Evolutionary conservation across 2,113 vertebrate genomes (phyloP), one percentile per base, ranked within the genome.

Genomic region (Etheostoma spectabile): DNA sequence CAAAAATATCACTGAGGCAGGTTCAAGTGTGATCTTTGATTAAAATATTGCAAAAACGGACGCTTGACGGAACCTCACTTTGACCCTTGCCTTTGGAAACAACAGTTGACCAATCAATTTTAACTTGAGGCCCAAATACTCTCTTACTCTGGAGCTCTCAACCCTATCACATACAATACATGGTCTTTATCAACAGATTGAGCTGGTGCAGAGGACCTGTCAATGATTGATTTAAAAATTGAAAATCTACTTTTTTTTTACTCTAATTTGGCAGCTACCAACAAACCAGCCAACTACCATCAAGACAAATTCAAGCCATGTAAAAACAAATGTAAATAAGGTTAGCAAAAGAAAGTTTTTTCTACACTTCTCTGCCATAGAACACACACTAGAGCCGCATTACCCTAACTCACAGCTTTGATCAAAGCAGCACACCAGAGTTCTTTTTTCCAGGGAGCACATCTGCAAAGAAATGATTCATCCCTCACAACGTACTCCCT

Each of bases 401-500:
- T 53, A 66, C 60, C 70, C 62, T 15, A 0, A 77, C 57, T 76
- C 76, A 19, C 77, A 82, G 89, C 85, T 91, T 74, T 79, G 86
- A 91, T 92, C 83, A 90, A 81, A 83, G 80, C 56, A 71, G 57
- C 45, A 38, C 51, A 72, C 65, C 77, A 35, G 52, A 8, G 51
- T 63, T 68, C 38, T 71, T 63, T 63, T 66, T 70, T 84, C 27
- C 77, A 72, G 57, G 10, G 59, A 82, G 83, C 68, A 74, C 85
- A 80, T 78, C 74, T 76, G 89, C 84, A 89, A 79, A 87, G 68
- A 74, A 49, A 88, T 79, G 82, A 91, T 88, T 87, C 87, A 88
- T 86, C 64, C 80, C 48, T 65, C 64, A 35, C 52, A 52, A 21
- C 30, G 72, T 60, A 15, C 69, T 79, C 76, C 83, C 67, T 46